Base-by-base conservation (phyloP, 2,113 vertebrate genomes). In the Equus quagga region DNA sequence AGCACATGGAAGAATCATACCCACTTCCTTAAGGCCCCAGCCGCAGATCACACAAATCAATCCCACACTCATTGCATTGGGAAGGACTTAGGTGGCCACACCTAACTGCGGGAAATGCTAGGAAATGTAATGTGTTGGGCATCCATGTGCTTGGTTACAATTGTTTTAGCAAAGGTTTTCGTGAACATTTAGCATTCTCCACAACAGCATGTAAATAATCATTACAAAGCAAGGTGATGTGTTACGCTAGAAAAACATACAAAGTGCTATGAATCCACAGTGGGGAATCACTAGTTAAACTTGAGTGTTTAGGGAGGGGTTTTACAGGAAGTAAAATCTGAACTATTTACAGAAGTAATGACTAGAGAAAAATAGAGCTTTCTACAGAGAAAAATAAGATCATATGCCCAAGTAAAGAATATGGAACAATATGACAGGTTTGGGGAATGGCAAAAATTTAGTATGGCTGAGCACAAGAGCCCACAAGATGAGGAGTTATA, bases 301-400 rank as follows among this genome's bases (percentile, higher is more conserved):
- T 62, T 72, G 46, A 85, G n/a, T 89, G 64, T 85, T 89, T 89
- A 73, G 36, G 46, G 41, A 89, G 56, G 18, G 21, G 92, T 95
- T 96, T 95, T 70, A 67, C 56, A 49, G 58, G 36, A 93, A 93
- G 21, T n/a, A 73, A 95, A 95, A 91, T 36, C 75, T 95, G 81
- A 95, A 91, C 44, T 92, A 3, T 69, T 93, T 62, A 80, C 73
- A 75, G 41, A 90, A 85, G 67, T 76, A 81, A 75, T 69, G 23
- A 81, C 31, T 90, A 81, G 65, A 93, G 62, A 67, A 81, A 93
- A 89, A 84, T 70, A 83, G 46, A 56, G 26, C 19, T 80, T 93
- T 75, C 65, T 95, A 2, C 26, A 41, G 72, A 65, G 46, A 72
- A 70, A 72, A 58, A 44, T 67, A 84, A 72, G 41, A 56, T 83